Evolutionary conservation across 2,797 vertebrate genomes (phyloP), one percentile per base, ranked within the genome.

Genomic region (Gorsachius magnificus): DNA sequence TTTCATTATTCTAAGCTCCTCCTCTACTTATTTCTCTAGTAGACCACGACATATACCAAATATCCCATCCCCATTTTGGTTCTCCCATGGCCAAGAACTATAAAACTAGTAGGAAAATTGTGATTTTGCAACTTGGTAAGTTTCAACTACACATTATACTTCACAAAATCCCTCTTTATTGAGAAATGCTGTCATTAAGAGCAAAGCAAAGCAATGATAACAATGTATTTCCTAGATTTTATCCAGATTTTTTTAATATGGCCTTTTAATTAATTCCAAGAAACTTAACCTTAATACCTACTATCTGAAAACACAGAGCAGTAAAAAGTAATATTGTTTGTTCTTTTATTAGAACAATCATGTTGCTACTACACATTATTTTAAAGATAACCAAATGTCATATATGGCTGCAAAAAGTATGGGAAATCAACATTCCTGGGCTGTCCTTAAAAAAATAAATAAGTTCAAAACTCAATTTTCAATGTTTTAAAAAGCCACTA

Each of bases 161-260:
- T 95, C 83, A 92, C 61, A 96, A 94, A 96, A 96, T 63, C 46
- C 36, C 61, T 82, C 74, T 96, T 96, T 91, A 96, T 82, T 95
- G 83, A 97, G 76, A 83, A 96, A 94, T 93, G 82, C 70, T 93
- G 72, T 95, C 96, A 94, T 76, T 96, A 93, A 89, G 74, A 90
- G 76, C 29, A 93, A 48, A 96, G 83, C 77, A 93, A 76, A 91
- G 64, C 91, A 74, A 81, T 92, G 85, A 79, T 83, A 87, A 92
- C 76, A 89, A 87, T 35, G 48, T 75, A 68, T 75, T 80, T 94
- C 95, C 63, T 94, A 94, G 71, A 87, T 46, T 78, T n/a, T 38
- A 60, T 50, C 89, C 71, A 93, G 35, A 54, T 85, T 77, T 95
- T 95, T 92, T 71, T 93, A 87, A 85, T 51, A 60, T 13, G 13